These are phyloP conservation scores for Sceloporus tristichus DNA, from an alignment of 2,113 vertebrate species.

Conservation along the genomic window DNA sequence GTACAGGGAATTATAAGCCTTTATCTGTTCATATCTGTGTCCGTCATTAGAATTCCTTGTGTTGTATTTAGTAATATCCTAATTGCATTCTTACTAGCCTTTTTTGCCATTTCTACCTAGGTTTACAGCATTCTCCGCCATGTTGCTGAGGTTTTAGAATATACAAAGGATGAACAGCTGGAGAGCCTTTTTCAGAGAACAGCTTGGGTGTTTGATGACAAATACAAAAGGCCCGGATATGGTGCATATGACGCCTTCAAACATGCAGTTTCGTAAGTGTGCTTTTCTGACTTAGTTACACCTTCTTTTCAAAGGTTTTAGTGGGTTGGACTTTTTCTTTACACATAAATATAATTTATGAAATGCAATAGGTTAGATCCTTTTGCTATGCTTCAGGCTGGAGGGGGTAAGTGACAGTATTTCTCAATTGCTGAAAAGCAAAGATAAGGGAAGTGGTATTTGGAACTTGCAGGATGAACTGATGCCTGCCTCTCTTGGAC, in stretches of 20 bases:
- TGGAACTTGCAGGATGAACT: not conserved
- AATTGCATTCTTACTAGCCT: not conserved
- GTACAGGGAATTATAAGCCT: not conserved
- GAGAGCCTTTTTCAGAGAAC: constrained; percentile 97
- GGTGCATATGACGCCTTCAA: constrained; percentile 98
- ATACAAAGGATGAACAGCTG: constrained; percentile 96
- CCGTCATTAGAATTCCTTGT: not conserved
- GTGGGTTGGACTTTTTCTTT: not conserved
- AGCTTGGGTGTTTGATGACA: constrained; percentile 98
- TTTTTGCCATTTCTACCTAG: constrained; percentile 65
- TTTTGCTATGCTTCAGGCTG: not conserved
- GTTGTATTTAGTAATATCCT: not conserved
- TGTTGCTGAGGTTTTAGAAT: constrained; percentile 96
- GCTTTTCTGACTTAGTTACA: not conserved
- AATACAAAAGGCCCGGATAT: constrained; percentile 96
- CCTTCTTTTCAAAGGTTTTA: not conserved
- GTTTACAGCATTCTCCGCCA: constrained; percentile 98
- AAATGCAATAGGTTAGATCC: not conserved
- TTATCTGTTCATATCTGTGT: not conserved
- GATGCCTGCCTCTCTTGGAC: not conserved
- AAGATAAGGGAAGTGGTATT: not conserved
- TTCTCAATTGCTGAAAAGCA: not conserved
- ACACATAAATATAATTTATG: not conserved
- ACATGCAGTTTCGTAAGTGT: constrained; percentile 95
- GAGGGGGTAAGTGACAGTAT: not conserved